A percentile compares a stretch with the other conserved stretches of the same genome.
Evolutionary conservation across 2,888 invertebrate genomes (phyloP).

Genomic region (Drosophila imparisetae): DNA sequence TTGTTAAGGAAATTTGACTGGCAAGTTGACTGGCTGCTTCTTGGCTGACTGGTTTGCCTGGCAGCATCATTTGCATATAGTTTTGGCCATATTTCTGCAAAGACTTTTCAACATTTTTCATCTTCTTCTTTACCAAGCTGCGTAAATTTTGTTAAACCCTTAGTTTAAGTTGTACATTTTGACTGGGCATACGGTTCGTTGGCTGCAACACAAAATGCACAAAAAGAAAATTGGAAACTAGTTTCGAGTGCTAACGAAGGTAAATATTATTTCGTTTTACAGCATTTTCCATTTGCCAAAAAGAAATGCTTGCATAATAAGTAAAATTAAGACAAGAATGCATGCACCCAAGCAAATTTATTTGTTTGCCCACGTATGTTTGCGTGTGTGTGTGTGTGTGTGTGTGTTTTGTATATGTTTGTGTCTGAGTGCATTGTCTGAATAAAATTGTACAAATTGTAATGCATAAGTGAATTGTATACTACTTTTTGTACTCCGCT

Average conservation of each 20-base stretch:
- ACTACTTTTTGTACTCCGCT: conserved; percentile 33
- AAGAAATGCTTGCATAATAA: conserved; percentile 60
- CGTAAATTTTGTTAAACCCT: conserved; percentile 72
- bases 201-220: conserved; percentile 65
- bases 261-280: conserved; percentile 75
- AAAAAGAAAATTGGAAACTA: conserved; percentile 71
- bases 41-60: conserved; percentile 42
- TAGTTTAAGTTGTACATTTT: conserved; percentile 72
- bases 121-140: conserved; percentile 22
- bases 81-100: conserved; percentile 71
- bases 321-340: conserved; percentile 31
- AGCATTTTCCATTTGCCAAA: conserved; percentile 35
- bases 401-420: background rate
- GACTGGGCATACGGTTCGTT: conserved; percentile 63
- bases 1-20: conserved; percentile 76
- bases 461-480: conserved; percentile 29
- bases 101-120: conserved; percentile 36
- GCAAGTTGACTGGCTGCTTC: conserved; percentile 70
- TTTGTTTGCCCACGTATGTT: conserved; percentile 9
- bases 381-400: background rate
- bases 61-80: conserved; percentile 72
- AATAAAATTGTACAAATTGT: conserved; percentile 46
- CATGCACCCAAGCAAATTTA: conserved; percentile 16
- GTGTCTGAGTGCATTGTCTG: conserved; percentile 39
- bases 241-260: conserved; percentile 73